A percentile compares a stretch with the other conserved stretches of the same genome.
phyloP scores from a whole-genome alignment of 2,113 vertebrate species.

The Dasyurus viverrinus region DNA sequence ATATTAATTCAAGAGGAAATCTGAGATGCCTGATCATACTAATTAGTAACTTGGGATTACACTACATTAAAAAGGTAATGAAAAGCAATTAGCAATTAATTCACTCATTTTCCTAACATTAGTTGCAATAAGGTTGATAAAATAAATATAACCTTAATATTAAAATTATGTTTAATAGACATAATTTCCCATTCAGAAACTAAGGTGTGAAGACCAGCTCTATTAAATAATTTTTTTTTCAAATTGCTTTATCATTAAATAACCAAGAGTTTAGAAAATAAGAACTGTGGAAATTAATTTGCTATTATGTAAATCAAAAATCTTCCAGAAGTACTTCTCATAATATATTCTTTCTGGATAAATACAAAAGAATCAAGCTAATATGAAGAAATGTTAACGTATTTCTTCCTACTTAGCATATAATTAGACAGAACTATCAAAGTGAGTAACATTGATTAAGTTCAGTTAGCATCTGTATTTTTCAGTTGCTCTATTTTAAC shows the following conservation, averaged over 20 bases:
- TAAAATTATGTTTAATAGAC: conserved; percentile 44
- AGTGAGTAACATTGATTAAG: background rate
- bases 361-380: conserved; percentile 11
- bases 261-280: conserved; percentile 16
- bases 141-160: conserved; percentile 26
- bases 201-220: background rate
- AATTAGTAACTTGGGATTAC: background rate
- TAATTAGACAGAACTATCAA: background rate
- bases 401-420: background rate
- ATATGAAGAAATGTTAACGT: background rate
- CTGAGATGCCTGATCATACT: background rate
- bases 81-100: conserved; percentile 22
- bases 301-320: conserved; percentile 1
- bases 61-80: conserved; percentile 53
- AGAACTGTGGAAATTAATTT: conserved; percentile 7
- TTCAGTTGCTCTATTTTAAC: background rate
- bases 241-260: conserved; percentile 45
- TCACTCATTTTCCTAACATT: background rate
- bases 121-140: conserved; percentile 10
- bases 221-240: background rate
- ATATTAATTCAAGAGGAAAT: background rate
- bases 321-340: conserved; percentile 8
- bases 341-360: conserved; percentile 14
- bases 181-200: background rate
- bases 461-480: conserved; percentile 2